A percentile compares a stretch with the other conserved stretches of the same genome.
These are phyloP conservation scores for Periphyllus acericola DNA, from an alignment of 2,888 invertebrate genomes.

Conservation along the genomic window DNA sequence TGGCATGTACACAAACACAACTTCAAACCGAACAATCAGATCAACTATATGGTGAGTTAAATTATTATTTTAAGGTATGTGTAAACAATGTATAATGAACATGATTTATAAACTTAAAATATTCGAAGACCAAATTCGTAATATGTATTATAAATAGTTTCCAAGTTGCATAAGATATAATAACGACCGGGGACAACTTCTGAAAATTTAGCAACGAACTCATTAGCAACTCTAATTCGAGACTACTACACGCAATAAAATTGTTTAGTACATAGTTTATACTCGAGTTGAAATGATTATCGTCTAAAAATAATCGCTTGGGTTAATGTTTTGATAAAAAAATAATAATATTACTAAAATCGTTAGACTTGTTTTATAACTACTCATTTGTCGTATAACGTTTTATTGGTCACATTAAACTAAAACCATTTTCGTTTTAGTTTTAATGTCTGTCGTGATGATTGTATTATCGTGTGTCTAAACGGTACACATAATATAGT, in stretches of 20 bases:
- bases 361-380: conserved; percentile 35
- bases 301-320: conserved; percentile 40
- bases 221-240: conserved; percentile 46
- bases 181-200: conserved; percentile 7
- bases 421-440: conserved; percentile 48
- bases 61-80: too few species aligned
- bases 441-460: conserved; percentile 53
- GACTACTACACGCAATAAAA: conserved; percentile 28
- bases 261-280: conserved; percentile 19
- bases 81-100: too few species aligned
- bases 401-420: conserved; percentile 54
- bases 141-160: not conserved
- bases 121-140: not conserved
- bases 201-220: conserved; percentile 37
- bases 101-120: not conserved
- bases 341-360: conserved; percentile 25
- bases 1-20: too few species aligned
- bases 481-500: conserved; percentile 5
- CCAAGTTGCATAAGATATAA: not conserved
- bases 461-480: conserved; percentile 28
- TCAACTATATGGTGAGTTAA: too few species aligned
- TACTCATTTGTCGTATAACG: conserved; percentile 56
- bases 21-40: too few species aligned
- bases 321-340: conserved; percentile 36
- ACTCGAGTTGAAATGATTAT: not conserved